phyloP scores from a whole-genome alignment of 2,113 vertebrate genomes.

The Electrona antarctica region DNA sequence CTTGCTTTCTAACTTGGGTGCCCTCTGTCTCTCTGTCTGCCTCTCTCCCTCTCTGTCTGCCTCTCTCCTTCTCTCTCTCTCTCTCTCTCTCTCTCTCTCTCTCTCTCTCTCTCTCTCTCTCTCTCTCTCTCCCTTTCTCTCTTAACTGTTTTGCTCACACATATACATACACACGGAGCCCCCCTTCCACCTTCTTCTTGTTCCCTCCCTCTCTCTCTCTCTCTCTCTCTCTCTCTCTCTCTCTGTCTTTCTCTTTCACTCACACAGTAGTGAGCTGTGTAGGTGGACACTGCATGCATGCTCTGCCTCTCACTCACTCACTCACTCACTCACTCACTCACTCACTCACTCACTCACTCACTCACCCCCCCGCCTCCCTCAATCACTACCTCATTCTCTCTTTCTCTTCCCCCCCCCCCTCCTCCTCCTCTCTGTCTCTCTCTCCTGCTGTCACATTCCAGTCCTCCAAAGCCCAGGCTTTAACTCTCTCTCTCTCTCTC shows the following conservation, averaged over 20 bases:
- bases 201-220: slow-evolving; percentile 61
- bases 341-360: neutral
- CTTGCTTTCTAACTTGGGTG: neutral
- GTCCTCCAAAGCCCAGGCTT: slow-evolving; percentile 61
- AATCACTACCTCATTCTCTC: slow-evolving; percentile 30
- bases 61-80: slow-evolving; percentile 1
- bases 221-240: slow-evolving; percentile 38
- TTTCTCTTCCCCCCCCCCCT: slow-evolving; percentile 27
- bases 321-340: neutral
- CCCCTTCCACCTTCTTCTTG: slow-evolving; percentile 23
- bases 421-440: slow-evolving; percentile 37
- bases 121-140: neutral
- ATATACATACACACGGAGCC: slow-evolving; percentile 19
- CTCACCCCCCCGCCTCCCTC: neutral
- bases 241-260: slow-evolving; percentile 35
- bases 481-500: slow-evolving; percentile 42
- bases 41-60: neutral
- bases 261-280: slow-evolving; percentile 58
- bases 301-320: slow-evolving; percentile 38
- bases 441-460: slow-evolving; percentile 74
- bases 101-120: neutral
- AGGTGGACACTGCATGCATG: slow-evolving; percentile 73
- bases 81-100: neutral
- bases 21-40: slow-evolving; percentile 26
- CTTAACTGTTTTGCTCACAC: neutral